Conservation (phyloP, 53 echinoderm and acorn worm species). For the Echinarachnius parma region DNA sequence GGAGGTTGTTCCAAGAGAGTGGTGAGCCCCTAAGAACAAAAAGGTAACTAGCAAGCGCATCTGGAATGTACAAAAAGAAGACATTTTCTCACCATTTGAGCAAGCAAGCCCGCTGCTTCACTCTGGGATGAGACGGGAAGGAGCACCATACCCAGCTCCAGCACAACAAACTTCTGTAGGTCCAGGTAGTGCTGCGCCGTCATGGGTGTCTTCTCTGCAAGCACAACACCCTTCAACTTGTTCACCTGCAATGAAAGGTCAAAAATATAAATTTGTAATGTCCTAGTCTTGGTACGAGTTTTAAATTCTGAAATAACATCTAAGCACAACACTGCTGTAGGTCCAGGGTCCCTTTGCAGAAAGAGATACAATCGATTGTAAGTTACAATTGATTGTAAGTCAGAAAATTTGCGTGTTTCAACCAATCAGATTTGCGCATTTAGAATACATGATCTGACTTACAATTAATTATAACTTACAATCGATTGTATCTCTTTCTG, state of each 20-base stretch:
- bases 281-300: neutral
- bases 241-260: slow-evolving; percentile 50
- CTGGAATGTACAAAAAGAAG: neutral
- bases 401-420: too few relatives aligned
- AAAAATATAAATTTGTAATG: neutral
- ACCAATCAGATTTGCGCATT: too few relatives aligned
- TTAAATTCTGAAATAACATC: too few relatives aligned
- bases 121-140: slow-evolving; percentile 66
- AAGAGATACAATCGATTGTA: too few relatives aligned
- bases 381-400: too few relatives aligned
- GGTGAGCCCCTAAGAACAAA: too few relatives aligned
- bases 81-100: slow-evolving; percentile 67
- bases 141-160: slow-evolving; percentile 85
- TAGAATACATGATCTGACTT: too few relatives aligned
- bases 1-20: too few relatives aligned
- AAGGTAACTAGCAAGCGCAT: too few relatives aligned
- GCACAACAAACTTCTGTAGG: slow-evolving; percentile 91
- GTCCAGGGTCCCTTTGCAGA: neutral
- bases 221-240: slow-evolving; percentile 79
- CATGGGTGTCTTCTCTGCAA: slow-evolving; percentile 84
- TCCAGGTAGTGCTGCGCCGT: slow-evolving; percentile 74
- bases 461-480: too few relatives aligned
- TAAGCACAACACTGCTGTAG: too few relatives aligned
- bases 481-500: too few relatives aligned
- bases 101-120: slow-evolving; percentile 75